Base-by-base conservation (phyloP, 1,140 invertebrate species). In the Sitophilus oryzae region DNA sequence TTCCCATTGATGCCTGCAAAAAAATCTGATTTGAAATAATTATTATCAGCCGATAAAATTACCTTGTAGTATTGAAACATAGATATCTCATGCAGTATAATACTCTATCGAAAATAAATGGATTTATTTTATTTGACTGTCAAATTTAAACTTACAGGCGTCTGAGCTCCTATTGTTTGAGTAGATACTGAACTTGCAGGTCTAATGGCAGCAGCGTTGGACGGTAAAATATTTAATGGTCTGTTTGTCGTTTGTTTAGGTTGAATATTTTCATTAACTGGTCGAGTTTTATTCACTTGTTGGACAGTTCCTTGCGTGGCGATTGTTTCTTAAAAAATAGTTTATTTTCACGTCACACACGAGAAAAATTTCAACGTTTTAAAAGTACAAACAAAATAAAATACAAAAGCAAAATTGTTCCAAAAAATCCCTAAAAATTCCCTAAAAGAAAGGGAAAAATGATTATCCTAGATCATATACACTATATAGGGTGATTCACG, bases 181-280 rank as follows among this genome's bases (percentile, higher is more conserved):
- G 85, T 88, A 1, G 86, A 88, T 2, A 89, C 85, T 0, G 84
- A 86, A 61, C 83, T 84, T 1, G 84, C 84, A 0, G 86, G 85
- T 36, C 86, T 74, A 42, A 86, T 86, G 48, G 77, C 78, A 3
- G 79, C 73, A 10, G 80, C 72, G 52, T 76, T 78, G 0, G 83
- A 85, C 1, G 84, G 85, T 34, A 86, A 62, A 49, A 86, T 87
- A 67, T 79, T 83, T 15, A 84, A 70, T 34, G 83, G 79, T 0
- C 80, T 66, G 22, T 67, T 67, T 3, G 76, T 62, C 63, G 71
- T 56, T 63, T 75, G 76, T 74, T 84, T 73, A 47, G 74, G 67
- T 60, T 72, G 64, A 40, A 73, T 66, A 69, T 74, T 65, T 69
- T 76, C 62, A 70, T 76, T 64, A 67, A 76, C 49, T 73, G 78